Evolutionary conservation across 2,113 vertebrate species (phyloP).

Genomic region (Cettia cetti): DNA sequence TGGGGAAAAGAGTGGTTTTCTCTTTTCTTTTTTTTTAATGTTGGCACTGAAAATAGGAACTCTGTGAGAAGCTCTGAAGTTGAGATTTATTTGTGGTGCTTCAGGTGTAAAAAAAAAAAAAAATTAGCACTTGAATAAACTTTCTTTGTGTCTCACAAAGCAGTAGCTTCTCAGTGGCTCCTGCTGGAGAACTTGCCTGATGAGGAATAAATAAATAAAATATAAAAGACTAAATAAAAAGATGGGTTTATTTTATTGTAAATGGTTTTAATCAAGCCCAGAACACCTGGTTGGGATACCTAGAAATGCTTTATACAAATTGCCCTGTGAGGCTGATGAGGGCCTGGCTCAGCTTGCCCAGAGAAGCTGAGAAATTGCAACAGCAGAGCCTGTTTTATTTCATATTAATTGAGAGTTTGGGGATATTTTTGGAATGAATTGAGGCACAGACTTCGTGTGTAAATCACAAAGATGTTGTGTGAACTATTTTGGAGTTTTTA

Average conservation of each 20-base stretch:
- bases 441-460: no score
- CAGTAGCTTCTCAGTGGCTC: background rate
- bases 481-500: background rate
- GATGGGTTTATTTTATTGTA: background rate
- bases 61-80: background rate
- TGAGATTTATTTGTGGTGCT: background rate
- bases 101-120: background rate
- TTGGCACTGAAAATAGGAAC: background rate
- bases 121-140: fast-evolving
- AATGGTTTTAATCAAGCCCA: background rate
- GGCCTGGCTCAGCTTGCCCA: background rate
- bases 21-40: background rate
- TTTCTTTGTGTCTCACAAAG: background rate
- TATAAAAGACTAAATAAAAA: background rate
- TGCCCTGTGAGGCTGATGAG: fast-evolving
- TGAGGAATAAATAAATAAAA: background rate
- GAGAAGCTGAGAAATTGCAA: background rate
- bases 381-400: background rate
- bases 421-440: background rate
- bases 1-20: background rate
- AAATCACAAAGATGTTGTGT: background rate
- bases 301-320: background rate
- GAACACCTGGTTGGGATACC: no score
- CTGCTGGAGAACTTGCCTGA: background rate
- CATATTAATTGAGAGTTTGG: background rate